A percentile compares a stretch with the other conserved stretches of the same genome.
phyloP scores from a whole-genome alignment of 1,140 invertebrate species.

The Caenorhabditis brenneri region DNA sequence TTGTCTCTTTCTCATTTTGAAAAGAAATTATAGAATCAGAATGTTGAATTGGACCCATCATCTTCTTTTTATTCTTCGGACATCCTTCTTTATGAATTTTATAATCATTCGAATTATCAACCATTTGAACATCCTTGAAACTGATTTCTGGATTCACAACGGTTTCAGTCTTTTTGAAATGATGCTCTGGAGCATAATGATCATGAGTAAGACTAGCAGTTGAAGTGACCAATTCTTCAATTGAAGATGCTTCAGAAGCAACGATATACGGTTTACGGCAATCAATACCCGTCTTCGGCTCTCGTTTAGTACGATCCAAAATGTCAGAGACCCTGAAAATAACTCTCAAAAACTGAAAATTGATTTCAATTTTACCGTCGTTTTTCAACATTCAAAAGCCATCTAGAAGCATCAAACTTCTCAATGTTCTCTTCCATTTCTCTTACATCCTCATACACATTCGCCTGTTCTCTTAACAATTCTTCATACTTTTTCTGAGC shows the following conservation, averaged over 20 bases:
- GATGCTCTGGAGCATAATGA: not conserved
- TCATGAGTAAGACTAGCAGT: not conserved
- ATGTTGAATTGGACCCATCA: not conserved
- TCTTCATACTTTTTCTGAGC: not conserved
- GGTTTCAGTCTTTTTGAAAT: not conserved
- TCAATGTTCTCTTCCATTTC: conserved; percentile 21
- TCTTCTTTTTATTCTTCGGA: not conserved
- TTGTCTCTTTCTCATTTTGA: not conserved
- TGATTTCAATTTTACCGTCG: not conserved
- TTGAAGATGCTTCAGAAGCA: not conserved
- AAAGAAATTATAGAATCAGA: not conserved
- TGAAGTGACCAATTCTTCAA: not conserved
- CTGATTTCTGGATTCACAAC: not conserved
- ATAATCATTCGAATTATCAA: not conserved
- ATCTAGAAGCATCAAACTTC: conserved; percentile 28
- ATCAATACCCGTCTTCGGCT: not conserved
- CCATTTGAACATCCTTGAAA: not conserved
- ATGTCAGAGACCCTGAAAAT: not conserved
- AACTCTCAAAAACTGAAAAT: not conserved
- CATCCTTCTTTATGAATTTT: conserved; percentile 5
- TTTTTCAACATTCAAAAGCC: conserved; percentile 26
- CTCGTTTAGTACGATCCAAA: conserved; percentile 29
- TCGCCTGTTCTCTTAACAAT: not conserved
- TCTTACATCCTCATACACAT: conserved; percentile 6
- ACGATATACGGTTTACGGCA: conserved; percentile 10